phyloP scores from a whole-genome alignment of 2,113 vertebrate genomes.

The Rhinichthys klamathensis region DNA sequence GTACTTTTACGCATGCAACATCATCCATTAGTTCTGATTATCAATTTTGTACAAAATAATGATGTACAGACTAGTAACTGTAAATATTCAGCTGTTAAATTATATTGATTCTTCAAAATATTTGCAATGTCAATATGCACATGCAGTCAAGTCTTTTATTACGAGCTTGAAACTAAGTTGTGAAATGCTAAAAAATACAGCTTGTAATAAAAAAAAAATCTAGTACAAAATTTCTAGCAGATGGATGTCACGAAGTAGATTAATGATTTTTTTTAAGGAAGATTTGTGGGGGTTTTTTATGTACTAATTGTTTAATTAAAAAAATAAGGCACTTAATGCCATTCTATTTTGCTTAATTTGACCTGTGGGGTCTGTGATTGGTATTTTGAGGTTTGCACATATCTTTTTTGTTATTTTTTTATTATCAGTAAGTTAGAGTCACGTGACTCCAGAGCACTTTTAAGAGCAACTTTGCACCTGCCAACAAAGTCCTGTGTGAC shows the following conservation, averaged over 20 bases:
- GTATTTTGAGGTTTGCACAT: no score
- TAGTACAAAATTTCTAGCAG: not conserved
- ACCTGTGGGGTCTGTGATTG: no score
- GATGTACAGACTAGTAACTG: not conserved
- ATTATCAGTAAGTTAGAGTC: not conserved
- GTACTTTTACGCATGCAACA: not conserved
- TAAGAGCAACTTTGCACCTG: not conserved
- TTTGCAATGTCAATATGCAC: not conserved
- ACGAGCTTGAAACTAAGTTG: not conserved
- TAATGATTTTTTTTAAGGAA: not conserved
- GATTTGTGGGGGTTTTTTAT: not conserved
- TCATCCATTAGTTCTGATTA: not conserved
- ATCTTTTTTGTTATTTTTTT: not conserved
- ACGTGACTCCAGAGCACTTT: not conserved
- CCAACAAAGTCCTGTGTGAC: not conserved
- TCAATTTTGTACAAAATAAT: not conserved
- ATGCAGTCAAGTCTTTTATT: not conserved
- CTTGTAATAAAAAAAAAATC: not conserved
- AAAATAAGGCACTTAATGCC: not conserved
- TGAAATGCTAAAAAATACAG: not conserved
- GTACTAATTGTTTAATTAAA: not conserved
- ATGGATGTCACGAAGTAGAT: not conserved
- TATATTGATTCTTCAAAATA: not conserved
- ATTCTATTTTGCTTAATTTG: not conserved
- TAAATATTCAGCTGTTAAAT: not conserved